Conservation (phyloP, 2,113 vertebrate genomes). For the Erpornis zantholeuca region DNA sequence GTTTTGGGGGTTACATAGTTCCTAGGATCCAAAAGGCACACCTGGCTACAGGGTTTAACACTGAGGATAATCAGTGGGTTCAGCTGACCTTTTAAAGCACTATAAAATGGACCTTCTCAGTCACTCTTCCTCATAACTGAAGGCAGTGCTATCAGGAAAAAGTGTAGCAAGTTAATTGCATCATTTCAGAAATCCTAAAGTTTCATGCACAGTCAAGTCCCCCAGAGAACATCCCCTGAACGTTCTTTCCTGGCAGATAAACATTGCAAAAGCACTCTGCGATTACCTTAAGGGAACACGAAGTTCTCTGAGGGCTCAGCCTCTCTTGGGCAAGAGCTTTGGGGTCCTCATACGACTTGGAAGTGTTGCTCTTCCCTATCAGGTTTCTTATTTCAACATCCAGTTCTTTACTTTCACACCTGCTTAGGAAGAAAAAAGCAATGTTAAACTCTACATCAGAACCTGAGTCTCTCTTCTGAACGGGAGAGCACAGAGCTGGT, state of each 20-base stretch:
- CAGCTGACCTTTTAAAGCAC: background rate
- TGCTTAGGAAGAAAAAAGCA: conserved; percentile 15
- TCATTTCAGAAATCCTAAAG: conserved; percentile 17
- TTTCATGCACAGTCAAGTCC: background rate
- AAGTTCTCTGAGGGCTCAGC: background rate
- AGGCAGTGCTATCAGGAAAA: background rate
- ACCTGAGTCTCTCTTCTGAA: background rate
- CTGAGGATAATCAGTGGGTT: background rate
- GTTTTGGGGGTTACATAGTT: background rate
- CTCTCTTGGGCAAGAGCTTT: background rate
- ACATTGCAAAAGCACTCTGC: background rate
- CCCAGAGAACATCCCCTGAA: background rate
- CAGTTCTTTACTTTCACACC: conserved; percentile 76
- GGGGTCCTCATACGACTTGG: background rate
- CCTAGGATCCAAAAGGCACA: background rate
- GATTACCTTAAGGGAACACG: conserved; percentile 53
- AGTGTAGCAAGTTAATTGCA: background rate
- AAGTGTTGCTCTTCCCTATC: conserved; percentile 52
- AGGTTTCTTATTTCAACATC: conserved; percentile 66
- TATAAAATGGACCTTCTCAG: background rate
- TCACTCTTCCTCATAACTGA: background rate
- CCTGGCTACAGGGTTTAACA: background rate
- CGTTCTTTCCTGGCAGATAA: background rate
- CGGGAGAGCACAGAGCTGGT: accelerated
- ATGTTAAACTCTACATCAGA: background rate